These are phyloP conservation scores for Helobdella robusta DNA, from an alignment of 2,888 invertebrate genomes.

Conservation along the genomic window DNA sequence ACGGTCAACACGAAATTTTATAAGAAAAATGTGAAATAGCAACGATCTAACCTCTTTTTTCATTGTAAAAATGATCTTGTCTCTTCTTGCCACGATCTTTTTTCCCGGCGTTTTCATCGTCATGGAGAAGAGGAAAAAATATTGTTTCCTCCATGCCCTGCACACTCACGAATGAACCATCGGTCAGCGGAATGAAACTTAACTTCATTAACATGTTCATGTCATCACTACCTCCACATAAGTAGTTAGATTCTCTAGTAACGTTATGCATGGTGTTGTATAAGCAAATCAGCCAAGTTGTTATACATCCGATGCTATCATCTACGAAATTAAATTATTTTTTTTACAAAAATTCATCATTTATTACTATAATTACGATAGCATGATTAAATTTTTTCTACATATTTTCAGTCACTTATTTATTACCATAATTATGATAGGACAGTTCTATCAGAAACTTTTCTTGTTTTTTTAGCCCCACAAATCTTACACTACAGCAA, in stretches of 20 bases:
- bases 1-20: neutral
- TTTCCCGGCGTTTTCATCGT: neutral
- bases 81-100: neutral
- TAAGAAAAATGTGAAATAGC: conserved; percentile 2
- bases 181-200: conserved; percentile 42
- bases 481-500: no score
- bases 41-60: conserved; percentile 4
- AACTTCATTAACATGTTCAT: conserved; percentile 37
- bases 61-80: neutral
- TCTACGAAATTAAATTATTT: conserved; percentile 10
- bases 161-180: conserved; percentile 38
- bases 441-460: no score
- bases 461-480: no score
- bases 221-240: conserved; percentile 37
- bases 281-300: conserved; percentile 46
- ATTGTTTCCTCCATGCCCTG: conserved; percentile 38
- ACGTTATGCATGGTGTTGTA: conserved; percentile 43
- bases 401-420: neutral
- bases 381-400: neutral
- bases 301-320: conserved; percentile 15
- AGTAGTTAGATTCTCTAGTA: neutral
- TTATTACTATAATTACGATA: no score
- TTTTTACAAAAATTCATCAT: neutral
- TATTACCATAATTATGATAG: neutral
- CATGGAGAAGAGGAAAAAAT: conserved; percentile 40